These are phyloP conservation scores for Neolamprologus falcicula DNA, from an alignment of 2,113 vertebrate species.

Conservation along the genomic window DNA sequence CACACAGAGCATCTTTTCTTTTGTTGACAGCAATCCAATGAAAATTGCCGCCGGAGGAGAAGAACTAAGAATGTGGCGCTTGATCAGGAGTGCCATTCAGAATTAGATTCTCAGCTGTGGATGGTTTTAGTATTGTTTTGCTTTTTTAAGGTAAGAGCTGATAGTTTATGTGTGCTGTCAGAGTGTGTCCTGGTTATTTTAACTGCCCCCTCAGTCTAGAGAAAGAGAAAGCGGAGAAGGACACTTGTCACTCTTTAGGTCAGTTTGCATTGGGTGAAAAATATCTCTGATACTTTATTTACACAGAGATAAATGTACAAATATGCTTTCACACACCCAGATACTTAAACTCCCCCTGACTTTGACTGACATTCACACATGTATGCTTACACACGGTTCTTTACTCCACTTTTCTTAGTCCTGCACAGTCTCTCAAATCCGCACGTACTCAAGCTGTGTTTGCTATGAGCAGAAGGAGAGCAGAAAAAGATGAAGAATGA, in stretches of 20 bases:
- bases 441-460: not conserved
- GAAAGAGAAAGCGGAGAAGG: not conserved
- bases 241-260: conserved; percentile 11
- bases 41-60: conserved; percentile 24
- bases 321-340: not conserved
- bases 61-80: not conserved
- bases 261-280: conserved; percentile 4
- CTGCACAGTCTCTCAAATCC: not conserved
- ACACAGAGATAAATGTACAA: not conserved
- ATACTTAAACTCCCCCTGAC: conserved; percentile 11
- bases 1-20: conserved; percentile 6
- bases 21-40: conserved; percentile 5
- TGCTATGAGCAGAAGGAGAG: not conserved
- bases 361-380: conserved; percentile 43
- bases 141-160: not conserved
- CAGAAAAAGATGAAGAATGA: conserved; percentile 46
- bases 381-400: not conserved
- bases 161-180: not conserved
- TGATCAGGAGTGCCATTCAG: not conserved
- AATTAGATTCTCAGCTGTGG: not conserved
- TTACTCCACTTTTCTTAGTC: not conserved
- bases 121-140: not conserved
- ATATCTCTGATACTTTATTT: not conserved
- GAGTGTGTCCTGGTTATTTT: not conserved
- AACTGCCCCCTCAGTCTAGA: not conserved